Evolutionary conservation across 2,113 vertebrate genomes (phyloP).

Genomic region (Mustelus asterias): DNA sequence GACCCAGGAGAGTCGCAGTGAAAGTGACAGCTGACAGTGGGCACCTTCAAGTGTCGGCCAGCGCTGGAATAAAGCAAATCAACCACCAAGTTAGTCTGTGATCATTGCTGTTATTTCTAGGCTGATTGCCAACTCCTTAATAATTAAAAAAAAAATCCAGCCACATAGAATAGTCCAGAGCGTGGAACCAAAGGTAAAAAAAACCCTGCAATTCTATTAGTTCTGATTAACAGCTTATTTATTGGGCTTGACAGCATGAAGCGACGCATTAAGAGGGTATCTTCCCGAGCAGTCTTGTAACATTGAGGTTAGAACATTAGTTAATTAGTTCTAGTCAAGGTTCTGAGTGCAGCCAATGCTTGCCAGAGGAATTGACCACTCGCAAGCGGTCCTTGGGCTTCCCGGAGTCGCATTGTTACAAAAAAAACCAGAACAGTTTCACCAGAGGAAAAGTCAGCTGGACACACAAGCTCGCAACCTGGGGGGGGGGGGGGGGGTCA

Average conservation of each 20-base stretch:
- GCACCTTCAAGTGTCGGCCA: neutral
- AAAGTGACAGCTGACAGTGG: neutral
- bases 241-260: slow-evolving; percentile 22
- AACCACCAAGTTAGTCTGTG: neutral
- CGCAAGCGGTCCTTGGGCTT: neutral
- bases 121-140: neutral
- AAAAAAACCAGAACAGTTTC: neutral
- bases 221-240: slow-evolving; percentile 36
- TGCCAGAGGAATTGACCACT: neutral
- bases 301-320: slow-evolving; percentile 20
- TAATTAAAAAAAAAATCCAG: neutral
- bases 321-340: neutral
- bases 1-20: neutral
- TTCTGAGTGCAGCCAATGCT: neutral
- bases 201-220: neutral
- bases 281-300: neutral
- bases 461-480: neutral
- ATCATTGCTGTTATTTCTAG: slow-evolving; percentile 3
- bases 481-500: neutral
- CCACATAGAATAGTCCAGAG: neutral
- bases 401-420: neutral
- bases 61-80: neutral
- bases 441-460: neutral
- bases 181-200: neutral
- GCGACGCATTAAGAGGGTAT: neutral